These are phyloP conservation scores for Oryzias woworae DNA, from an alignment of 2,113 vertebrate species.

Conservation along the genomic window DNA sequence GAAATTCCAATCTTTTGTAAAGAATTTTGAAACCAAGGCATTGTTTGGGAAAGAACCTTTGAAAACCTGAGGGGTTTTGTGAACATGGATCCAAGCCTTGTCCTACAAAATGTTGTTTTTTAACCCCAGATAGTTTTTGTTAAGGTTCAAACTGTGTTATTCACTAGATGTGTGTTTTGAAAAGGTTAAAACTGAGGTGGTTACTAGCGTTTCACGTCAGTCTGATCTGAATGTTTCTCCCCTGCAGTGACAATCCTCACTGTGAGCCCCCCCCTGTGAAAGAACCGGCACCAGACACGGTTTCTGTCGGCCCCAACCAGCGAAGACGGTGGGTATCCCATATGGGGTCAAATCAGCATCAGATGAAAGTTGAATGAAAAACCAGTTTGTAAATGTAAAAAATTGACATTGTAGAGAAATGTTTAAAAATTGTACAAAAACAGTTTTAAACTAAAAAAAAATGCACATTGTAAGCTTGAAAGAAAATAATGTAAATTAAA, in stretches of 20 bases:
- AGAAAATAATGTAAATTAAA: too few species aligned
- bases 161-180: background rate
- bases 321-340: conserved; percentile 85
- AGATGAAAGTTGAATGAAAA: too few species aligned
- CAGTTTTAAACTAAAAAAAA: too few species aligned
- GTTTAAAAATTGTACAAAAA: too few species aligned
- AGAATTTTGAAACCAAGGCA: background rate
- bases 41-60: background rate
- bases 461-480: too few species aligned
- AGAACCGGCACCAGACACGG: conserved; percentile 84
- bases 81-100: background rate
- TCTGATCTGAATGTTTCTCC: conserved; percentile 34
- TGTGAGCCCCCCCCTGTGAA: conserved; percentile 89
- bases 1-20: background rate
- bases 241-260: conserved; percentile 89
- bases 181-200: background rate
- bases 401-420: too few species aligned
- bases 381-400: too few species aligned
- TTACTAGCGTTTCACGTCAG: background rate
- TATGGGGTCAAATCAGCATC: too few species aligned
- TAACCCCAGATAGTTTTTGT: too few species aligned
- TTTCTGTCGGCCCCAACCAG: conserved; percentile 86
- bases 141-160: too few species aligned
- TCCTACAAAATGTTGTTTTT: background rate
- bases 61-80: background rate